Evolutionary conservation across 2,888 invertebrate species (phyloP), one percentile per base, ranked within the genome.

Genomic region (Agrotis segetum): DNA sequence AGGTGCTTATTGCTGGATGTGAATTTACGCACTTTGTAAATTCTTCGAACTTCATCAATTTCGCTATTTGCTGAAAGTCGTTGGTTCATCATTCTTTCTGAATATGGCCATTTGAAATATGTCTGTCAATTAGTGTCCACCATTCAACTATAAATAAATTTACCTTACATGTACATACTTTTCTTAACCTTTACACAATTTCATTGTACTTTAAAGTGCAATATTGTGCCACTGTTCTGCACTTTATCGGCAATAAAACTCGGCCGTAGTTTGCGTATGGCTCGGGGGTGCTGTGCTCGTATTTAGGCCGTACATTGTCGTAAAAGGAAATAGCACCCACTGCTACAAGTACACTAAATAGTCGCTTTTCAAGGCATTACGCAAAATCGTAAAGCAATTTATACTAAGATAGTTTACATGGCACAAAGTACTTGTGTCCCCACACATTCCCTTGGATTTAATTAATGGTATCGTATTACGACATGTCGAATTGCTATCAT

Each of bases 241-340:
- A 77, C 71, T 81, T 83, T 83, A 76, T 68, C 61, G 47, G 58
- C 68, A 71, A 24, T 66, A 66, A 68, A 67, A 73, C 60, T 49
- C 6, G 34, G 40, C 46, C 60, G 19, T 60, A 72, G 24, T 77
- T 67, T 64, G 55, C 72, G 44, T 61, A 71, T 67, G 63, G 74
- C 83, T 64, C 50, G 52, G 49, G 77, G 77, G 60, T 70, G 40
- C 17, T 69, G 58, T 70, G 29, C 13, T 71, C 65, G 63, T 49
- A 76, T 74, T 75, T 55, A 72, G 74, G 78, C 64, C 67, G 65
- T 50, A 53, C 59, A 71, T 46, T 68, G 55, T 52, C 74, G 46
- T 78, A 74, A 74, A 83, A 78, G 83, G 83, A 81, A 83, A 83
- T 83, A 83, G 75, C 70, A 81, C 21, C 56, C 65, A 74, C 52